Evolutionary conservation across 2,113 vertebrate genomes (phyloP).

Genomic region (Geothlypis trichas): DNA sequence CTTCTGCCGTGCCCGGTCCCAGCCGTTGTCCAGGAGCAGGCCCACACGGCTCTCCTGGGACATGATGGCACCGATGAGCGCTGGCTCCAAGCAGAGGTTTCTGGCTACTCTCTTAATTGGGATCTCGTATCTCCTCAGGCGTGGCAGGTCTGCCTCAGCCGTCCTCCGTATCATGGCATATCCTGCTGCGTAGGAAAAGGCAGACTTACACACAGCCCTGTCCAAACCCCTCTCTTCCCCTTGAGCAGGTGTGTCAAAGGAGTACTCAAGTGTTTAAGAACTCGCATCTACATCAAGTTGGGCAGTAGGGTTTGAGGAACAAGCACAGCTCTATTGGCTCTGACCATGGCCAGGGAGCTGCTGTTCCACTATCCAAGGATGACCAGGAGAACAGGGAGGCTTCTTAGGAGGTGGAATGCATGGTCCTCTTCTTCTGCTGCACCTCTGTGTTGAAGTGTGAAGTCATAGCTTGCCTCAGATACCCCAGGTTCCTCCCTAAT

Average conservation of each 20-base stretch:
- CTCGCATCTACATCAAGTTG: rapidly evolving
- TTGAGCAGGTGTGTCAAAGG: neutral
- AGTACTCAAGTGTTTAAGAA: neutral
- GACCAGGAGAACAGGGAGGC: neutral
- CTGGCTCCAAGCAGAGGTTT: constrained; percentile 73
- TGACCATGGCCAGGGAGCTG: neutral
- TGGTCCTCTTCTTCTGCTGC: neutral
- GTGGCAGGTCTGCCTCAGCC: constrained; percentile 62
- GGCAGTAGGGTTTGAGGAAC: neutral
- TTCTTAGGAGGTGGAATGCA: neutral
- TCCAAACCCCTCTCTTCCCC: neutral
- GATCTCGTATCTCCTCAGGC: constrained; percentile 63
- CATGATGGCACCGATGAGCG: constrained; percentile 76
- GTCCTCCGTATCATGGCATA: constrained; percentile 54
- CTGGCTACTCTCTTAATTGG: constrained; percentile 61
- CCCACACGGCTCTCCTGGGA: constrained; percentile 73
- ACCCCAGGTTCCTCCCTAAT: too few species aligned
- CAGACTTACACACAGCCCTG: neutral
- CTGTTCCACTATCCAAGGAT: neutral
- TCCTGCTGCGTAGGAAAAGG: constrained; percentile 16
- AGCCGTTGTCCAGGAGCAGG: constrained; percentile 46
- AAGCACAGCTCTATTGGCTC: neutral
- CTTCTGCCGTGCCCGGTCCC: constrained; percentile 34
- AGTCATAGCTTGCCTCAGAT: too few species aligned
- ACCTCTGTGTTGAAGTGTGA: neutral